Conservation (phyloP, 1,140 invertebrate species). For the Harpegnathos saltator region DNA sequence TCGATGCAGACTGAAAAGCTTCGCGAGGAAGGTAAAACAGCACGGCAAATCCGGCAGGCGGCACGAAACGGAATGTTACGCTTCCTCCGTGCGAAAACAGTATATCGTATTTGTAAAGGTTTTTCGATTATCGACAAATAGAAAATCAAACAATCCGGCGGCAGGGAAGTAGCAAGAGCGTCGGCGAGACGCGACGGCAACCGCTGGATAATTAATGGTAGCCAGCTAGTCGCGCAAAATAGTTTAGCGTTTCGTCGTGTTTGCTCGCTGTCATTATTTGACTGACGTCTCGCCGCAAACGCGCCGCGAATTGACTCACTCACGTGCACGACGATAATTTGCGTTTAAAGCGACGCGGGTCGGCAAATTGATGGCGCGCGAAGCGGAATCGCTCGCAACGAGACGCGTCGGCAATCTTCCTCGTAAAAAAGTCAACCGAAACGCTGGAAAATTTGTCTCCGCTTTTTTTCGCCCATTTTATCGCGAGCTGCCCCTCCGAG, state of each 20-base stretch:
- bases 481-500: neutral
- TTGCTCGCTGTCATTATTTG: conserved; percentile 72
- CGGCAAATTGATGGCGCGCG: conserved; percentile 66
- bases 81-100: neutral
- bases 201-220: conserved; percentile 60
- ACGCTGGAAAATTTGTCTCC: neutral
- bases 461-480: neutral
- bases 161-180: neutral
- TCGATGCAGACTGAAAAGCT: too few relatives aligned
- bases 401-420: neutral
- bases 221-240: conserved; percentile 46
- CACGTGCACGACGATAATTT: conserved; percentile 69
- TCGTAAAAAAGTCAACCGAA: neutral
- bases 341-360: conserved; percentile 58
- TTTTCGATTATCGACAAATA: neutral
- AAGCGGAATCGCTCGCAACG: neutral
- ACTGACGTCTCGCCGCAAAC: conserved; percentile 67
- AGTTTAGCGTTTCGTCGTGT: conserved; percentile 52
- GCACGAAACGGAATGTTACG: neutral
- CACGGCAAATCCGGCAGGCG: too few relatives aligned
- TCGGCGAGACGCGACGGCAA: neutral
- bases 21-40: too few relatives aligned
- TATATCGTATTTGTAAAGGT: neutral
- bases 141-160: neutral
- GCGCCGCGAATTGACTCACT: conserved; percentile 42